Percentiles rank a stretch among this genome's conserved stretches.
Evolutionary conservation across 2,888 invertebrate genomes (phyloP).

Genomic region (Phasia obesa): DNA sequence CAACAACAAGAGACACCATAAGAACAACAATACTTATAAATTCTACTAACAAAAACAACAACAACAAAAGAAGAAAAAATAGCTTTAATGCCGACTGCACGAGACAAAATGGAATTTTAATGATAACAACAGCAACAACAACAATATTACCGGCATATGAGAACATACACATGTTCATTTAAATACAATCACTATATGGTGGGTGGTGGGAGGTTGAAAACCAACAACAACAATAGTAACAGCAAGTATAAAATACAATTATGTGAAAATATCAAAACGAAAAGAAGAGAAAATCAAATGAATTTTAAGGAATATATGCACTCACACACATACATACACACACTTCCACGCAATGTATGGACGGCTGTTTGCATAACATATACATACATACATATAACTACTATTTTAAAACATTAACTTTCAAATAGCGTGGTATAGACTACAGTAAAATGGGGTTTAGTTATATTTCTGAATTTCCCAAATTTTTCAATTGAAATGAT

Average conservation of each 20-base stretch:
- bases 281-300: conserved; percentile 16
- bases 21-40: conserved; percentile 65
- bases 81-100: conserved; percentile 62
- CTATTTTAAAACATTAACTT: conserved; percentile 12
- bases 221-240: conserved; percentile 52
- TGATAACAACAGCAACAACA: conserved; percentile 71
- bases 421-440: neutral
- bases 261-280: conserved; percentile 47
- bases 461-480: neutral
- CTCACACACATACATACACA: conserved; percentile 7
- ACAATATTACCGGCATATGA: conserved; percentile 50
- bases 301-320: conserved; percentile 4
- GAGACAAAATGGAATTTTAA: conserved; percentile 77
- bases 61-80: conserved; percentile 29
- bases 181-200: conserved; percentile 5
- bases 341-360: neutral
- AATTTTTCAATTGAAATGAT: too few species aligned
- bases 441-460: neutral
- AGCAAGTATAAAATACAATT: conserved; percentile 46
- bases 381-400: neutral
- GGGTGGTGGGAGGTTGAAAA: conserved; percentile 64
- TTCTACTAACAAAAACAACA: conserved; percentile 38
- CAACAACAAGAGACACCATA: conserved; percentile 46
- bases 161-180: conserved; percentile 5
- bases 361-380: neutral